These are phyloP conservation scores for Seira ritae DNA, from an alignment of 2,888 invertebrate genomes.

Conservation along the genomic window DNA sequence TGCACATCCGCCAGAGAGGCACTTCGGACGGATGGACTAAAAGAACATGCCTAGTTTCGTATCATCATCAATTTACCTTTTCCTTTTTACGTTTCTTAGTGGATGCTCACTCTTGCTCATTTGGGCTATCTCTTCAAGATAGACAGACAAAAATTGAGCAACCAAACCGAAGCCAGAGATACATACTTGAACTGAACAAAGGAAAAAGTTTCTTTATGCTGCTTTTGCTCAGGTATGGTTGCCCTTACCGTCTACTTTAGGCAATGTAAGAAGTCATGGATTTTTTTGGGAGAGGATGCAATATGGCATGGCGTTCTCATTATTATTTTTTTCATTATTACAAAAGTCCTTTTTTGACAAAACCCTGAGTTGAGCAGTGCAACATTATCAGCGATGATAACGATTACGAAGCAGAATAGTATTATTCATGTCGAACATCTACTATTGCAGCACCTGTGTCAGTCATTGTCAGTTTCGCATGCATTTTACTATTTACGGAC, in stretches of 20 bases:
- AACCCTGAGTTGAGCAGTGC: constrained; percentile 26
- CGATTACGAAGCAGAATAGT: not conserved
- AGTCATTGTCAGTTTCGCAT: constrained; percentile 8
- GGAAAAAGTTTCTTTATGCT: too few species aligned
- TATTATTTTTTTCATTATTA: constrained; percentile 18
- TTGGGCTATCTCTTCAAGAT: not conserved
- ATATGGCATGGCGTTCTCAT: not conserved
- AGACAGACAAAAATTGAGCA: not conserved
- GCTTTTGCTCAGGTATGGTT: too few species aligned
- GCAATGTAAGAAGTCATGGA: not conserved
- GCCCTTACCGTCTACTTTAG: not conserved
- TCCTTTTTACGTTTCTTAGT: not conserved
- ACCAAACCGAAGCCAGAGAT: not conserved
- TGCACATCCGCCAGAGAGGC: not conserved
- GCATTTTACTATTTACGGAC: constrained; percentile 21
- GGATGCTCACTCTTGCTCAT: not conserved
- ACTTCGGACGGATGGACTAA: constrained; percentile 35
- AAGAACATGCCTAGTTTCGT: constrained; percentile 18
- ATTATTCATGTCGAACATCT: not conserved
- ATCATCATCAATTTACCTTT: constrained; percentile 16
- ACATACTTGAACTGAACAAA: not conserved
- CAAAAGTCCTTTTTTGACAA: constrained; percentile 30
- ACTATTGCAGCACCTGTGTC: constrained; percentile 44
- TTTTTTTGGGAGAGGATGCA: not conserved
- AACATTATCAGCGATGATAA: not conserved